phyloP scores from a whole-genome alignment of 2,888 invertebrate species.

The Deilephila elpenor region DNA sequence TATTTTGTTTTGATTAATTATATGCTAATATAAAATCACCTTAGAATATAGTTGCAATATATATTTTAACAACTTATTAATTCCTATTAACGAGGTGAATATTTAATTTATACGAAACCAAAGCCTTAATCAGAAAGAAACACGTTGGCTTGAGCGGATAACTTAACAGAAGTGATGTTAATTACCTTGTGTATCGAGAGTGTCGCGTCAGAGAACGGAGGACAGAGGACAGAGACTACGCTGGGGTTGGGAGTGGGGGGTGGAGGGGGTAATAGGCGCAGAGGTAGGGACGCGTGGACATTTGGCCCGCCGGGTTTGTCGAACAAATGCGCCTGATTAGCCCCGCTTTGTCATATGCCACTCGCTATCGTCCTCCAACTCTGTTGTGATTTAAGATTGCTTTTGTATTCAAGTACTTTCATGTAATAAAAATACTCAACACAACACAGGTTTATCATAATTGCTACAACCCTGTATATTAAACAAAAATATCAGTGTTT shows the following conservation, averaged over 20 bases:
- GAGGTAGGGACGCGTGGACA: constrained; percentile 43
- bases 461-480: too few species aligned
- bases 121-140: not conserved
- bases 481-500: too few species aligned
- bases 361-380: constrained; percentile 37
- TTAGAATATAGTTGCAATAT: too few species aligned
- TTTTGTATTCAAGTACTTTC: not conserved
- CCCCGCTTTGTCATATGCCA: constrained; percentile 68
- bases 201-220: constrained; percentile 37
- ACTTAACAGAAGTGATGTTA: constrained; percentile 58
- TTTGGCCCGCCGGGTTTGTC: constrained; percentile 61
- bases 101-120: not conserved
- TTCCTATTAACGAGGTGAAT: too few species aligned
- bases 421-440: not conserved
- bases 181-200: constrained; percentile 60
- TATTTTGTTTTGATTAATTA: too few species aligned
- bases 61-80: too few species aligned
- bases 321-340: constrained; percentile 82
- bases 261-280: constrained; percentile 33
- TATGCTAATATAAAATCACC: too few species aligned
- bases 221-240: constrained; percentile 20
- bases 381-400: constrained; percentile 27
- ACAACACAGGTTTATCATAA: too few species aligned
- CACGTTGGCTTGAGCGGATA: constrained; percentile 35
- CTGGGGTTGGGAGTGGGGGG: too few species aligned